Conservation (phyloP, 2,888 invertebrate genomes). For the Drosophila diplacantha region DNA sequence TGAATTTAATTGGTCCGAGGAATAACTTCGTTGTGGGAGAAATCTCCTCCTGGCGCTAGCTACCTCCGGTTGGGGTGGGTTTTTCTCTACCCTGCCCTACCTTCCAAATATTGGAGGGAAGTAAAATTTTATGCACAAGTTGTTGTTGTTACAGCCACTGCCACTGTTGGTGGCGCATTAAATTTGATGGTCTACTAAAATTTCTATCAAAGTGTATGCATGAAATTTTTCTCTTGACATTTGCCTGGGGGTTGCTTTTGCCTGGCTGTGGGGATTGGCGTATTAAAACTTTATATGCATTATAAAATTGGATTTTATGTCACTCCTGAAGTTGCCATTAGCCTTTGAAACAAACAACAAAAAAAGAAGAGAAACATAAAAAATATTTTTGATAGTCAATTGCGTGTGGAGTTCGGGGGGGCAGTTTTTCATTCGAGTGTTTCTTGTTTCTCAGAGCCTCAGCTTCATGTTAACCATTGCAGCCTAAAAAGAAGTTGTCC, state of each 20-base stretch:
- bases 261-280: conserved; percentile 22
- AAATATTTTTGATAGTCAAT: conserved; percentile 66
- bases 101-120: conserved; percentile 28
- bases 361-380: conserved; percentile 26
- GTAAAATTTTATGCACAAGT: conserved; percentile 63
- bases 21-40: not conserved
- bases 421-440: conserved; percentile 45
- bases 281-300: conserved; percentile 69
- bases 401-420: conserved; percentile 52
- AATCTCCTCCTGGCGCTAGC: not conserved
- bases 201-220: conserved; percentile 62
- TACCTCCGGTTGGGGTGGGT: conserved; percentile 9
- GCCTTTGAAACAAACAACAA: conserved; percentile 28
- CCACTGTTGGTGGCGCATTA: conserved; percentile 55
- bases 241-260: conserved; percentile 15
- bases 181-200: conserved; percentile 68
- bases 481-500: conserved; percentile 21
- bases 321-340: conserved; percentile 60
- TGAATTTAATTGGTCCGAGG: conserved; percentile 43
- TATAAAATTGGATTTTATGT: conserved; percentile 71
- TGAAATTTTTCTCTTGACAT: conserved; percentile 42
- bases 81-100: not conserved
- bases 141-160: conserved; percentile 36
- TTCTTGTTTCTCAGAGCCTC: conserved; percentile 13
- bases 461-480: conserved; percentile 34